These are phyloP conservation scores for Conchocele bisecta DNA, from an alignment of 2,888 invertebrate species.

Conservation along the genomic window DNA sequence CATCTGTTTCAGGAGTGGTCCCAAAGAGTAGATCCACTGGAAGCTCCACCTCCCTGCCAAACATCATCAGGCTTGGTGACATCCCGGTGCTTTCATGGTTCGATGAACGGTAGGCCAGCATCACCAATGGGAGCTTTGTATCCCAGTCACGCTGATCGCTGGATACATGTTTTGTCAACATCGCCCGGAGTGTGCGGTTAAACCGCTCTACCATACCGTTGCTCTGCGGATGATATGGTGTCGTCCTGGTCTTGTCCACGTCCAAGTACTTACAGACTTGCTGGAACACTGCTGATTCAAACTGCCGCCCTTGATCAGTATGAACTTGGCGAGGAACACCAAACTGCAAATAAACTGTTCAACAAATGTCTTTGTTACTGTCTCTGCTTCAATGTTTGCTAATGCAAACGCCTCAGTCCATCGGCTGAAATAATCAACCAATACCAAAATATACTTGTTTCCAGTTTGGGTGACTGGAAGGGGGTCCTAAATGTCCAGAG, in stretches of 20 bases:
- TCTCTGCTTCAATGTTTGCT: constrained; percentile 39
- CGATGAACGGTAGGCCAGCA: too few relatives aligned
- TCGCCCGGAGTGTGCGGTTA: constrained; percentile 30
- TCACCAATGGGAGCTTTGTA: too few relatives aligned
- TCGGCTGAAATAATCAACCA: constrained; percentile 54
- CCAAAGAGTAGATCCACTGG: too few relatives aligned
- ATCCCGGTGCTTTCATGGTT: too few relatives aligned
- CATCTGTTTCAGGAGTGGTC: too few relatives aligned
- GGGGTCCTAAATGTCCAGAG: constrained; percentile 31
- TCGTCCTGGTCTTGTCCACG: constrained; percentile 46
- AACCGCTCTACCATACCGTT: constrained; percentile 53
- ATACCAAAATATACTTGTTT: constrained; percentile 40
- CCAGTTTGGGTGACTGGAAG: constrained; percentile 36
- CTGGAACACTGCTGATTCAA: constrained; percentile 34
- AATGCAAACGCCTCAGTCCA: constrained; percentile 46
- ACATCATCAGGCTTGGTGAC: too few relatives aligned
- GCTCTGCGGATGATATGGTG: constrained; percentile 45
- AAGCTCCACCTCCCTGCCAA: too few relatives aligned
- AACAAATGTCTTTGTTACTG: constrained; percentile 41
- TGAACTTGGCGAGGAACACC: constrained; percentile 43
- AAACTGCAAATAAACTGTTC: constrained; percentile 29
- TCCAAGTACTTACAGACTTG: constrained; percentile 40
- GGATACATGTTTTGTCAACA: too few relatives aligned
- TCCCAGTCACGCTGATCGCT: too few relatives aligned
- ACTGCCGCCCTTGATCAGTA: constrained; percentile 46